These are phyloP conservation scores for Bombus vancouverensis DNA, from an alignment of 1,140 invertebrate species.

Conservation along the genomic window DNA sequence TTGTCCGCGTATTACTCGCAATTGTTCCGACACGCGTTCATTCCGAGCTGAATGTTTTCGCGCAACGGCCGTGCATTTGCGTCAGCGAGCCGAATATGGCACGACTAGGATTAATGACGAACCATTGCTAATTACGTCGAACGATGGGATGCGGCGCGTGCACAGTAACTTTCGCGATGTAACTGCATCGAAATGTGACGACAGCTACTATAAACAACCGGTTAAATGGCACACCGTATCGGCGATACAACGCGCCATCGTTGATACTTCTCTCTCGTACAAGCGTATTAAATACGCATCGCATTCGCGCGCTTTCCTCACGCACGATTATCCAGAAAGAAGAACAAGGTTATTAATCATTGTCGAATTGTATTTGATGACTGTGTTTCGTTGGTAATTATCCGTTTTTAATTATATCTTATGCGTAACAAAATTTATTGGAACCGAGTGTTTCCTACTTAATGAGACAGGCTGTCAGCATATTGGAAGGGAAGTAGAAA, in stretches of 20 bases:
- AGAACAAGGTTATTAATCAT: not conserved
- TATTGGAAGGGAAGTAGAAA: not conserved
- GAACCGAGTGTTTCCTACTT: not conserved
- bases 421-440: not conserved
- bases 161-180: conserved; percentile 31
- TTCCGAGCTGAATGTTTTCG: conserved; percentile 29
- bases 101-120: conserved; percentile 57
- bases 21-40: conserved; percentile 12
- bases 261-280: not conserved
- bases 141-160: conserved; percentile 30
- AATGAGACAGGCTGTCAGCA: not conserved
- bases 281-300: not conserved
- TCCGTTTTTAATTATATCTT: not conserved
- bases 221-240: not conserved
- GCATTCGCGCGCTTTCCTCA: not conserved
- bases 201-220: conserved; percentile 20
- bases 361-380: not conserved
- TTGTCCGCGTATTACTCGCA: not conserved
- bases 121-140: conserved; percentile 60
- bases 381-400: not conserved
- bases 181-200: conserved; percentile 6
- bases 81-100: conserved; percentile 34
- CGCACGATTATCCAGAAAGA: not conserved
- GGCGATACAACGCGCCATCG: not conserved
- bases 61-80: conserved; percentile 14